phyloP scores from a whole-genome alignment of 2,113 vertebrate species.

The Cepphus grylle region DNA sequence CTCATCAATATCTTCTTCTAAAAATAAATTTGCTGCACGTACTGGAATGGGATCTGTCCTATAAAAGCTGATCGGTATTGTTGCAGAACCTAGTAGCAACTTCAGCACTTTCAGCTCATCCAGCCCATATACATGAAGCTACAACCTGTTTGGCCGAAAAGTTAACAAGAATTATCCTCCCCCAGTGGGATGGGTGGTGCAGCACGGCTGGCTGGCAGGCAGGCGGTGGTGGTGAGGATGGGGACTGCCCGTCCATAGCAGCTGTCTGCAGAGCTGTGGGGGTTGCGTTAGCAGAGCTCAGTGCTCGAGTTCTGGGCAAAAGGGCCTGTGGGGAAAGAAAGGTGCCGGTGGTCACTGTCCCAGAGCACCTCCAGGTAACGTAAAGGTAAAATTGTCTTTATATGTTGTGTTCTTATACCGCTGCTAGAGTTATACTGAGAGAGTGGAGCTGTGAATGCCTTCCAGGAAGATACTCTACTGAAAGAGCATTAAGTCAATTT shows the following conservation, averaged over 20 bases:
- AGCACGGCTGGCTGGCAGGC: neutral
- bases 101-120: neutral
- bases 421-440: neutral
- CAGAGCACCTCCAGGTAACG: neutral
- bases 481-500: neutral
- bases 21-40: neutral
- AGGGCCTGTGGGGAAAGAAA: neutral
- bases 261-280: too few species aligned
- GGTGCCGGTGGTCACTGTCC: neutral
- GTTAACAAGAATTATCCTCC: neutral
- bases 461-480: neutral
- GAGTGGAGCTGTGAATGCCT: neutral
- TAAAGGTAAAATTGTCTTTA: neutral
- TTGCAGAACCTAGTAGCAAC: neutral
- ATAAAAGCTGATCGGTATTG: neutral
- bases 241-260: accelerated
- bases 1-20: neutral
- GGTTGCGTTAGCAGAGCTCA: neutral
- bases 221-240: neutral
- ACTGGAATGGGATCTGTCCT: neutral
- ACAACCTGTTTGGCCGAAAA: neutral
- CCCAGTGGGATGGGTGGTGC: accelerated
- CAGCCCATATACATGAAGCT: neutral
- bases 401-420: accelerated
- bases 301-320: neutral